Conservation (phyloP, 2,797 vertebrate genomes). For the Pempheris klunzingeri region DNA sequence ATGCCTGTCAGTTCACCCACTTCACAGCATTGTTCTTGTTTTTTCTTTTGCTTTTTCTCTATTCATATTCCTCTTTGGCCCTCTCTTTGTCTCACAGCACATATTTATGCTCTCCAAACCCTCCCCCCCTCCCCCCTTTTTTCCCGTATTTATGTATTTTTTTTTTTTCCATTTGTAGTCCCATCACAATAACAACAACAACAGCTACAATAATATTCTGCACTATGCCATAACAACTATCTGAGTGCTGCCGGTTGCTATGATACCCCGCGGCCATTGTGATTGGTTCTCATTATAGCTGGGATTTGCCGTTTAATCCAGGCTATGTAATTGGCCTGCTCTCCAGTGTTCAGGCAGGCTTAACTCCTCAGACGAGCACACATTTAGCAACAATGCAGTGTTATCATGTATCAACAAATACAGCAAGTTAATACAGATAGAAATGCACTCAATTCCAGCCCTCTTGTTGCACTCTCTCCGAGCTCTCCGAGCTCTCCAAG, state of each 20-base stretch:
- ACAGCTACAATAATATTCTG: constrained; percentile 66
- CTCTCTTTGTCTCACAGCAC: constrained; percentile 55
- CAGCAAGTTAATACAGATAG: constrained; percentile 41
- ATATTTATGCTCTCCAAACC: constrained; percentile 40
- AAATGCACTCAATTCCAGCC: constrained; percentile 40
- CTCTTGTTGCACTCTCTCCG: not conserved
- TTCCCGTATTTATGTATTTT: constrained; percentile 35
- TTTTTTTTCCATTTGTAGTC: constrained; percentile 29
- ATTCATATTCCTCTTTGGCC: constrained; percentile 54
- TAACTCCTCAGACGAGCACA: constrained; percentile 67
- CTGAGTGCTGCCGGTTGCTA: constrained; percentile 80
- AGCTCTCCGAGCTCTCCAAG: constrained; percentile 8
- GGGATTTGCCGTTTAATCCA: constrained; percentile 82
- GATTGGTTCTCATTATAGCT: constrained; percentile 82
- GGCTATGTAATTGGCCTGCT: constrained; percentile 79
- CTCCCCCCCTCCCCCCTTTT: constrained; percentile 12
- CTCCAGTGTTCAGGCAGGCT: constrained; percentile 73
- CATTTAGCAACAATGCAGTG: constrained; percentile 54
- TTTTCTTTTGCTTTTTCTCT: constrained; percentile 17
- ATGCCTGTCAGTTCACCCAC: constrained; percentile 68
- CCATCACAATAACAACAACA: constrained; percentile 68
- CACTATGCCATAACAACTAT: constrained; percentile 65
- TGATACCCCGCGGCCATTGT: constrained; percentile 77
- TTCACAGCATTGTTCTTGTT: constrained; percentile 57
- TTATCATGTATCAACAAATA: constrained; percentile 66